Conservation (phyloP, 2,113 vertebrate genomes). For the Agelaius tricolor region DNA sequence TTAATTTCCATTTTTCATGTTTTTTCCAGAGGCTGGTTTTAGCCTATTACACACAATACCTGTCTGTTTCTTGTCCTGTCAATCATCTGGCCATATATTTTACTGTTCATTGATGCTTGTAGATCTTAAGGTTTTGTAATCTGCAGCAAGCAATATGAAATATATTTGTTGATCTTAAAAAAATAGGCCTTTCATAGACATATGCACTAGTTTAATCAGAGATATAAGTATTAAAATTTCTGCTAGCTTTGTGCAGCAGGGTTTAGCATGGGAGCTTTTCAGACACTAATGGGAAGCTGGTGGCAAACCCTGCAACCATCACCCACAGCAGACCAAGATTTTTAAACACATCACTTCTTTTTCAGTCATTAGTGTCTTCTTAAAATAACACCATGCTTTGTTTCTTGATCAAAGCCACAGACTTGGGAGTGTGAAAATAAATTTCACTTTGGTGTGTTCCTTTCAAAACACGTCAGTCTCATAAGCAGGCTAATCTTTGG, state of each 20-base stretch:
- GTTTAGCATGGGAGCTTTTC: background rate
- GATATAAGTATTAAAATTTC: background rate
- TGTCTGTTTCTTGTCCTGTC: constrained; percentile 80
- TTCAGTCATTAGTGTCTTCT: constrained; percentile 56
- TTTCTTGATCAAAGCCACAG: constrained; percentile 62
- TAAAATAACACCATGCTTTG: constrained; percentile 52
- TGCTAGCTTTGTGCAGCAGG: background rate
- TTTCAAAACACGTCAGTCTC: constrained; percentile 45
- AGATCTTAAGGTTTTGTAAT: constrained; percentile 55
- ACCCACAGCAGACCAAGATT: background rate
- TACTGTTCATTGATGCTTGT: constrained; percentile 79
- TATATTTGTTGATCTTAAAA: constrained; percentile 9
- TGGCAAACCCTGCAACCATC: constrained; percentile 28
- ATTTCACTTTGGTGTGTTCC: constrained; percentile 51
- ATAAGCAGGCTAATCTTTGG: constrained; percentile 34
- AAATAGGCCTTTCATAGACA: background rate
- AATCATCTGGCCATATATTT: constrained; percentile 75
- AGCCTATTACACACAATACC: constrained; percentile 78
- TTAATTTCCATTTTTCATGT: constrained; percentile 63
- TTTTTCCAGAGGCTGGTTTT: constrained; percentile 76
- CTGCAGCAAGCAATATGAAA: constrained; percentile 8
- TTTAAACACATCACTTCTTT: constrained; percentile 44
- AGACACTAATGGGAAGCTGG: constrained; percentile 32
- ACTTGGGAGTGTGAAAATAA: constrained; percentile 34
- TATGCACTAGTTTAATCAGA: constrained; percentile 22